Base-by-base conservation (phyloP, 2,888 invertebrate species). In the Ptychoptera albimana region DNA sequence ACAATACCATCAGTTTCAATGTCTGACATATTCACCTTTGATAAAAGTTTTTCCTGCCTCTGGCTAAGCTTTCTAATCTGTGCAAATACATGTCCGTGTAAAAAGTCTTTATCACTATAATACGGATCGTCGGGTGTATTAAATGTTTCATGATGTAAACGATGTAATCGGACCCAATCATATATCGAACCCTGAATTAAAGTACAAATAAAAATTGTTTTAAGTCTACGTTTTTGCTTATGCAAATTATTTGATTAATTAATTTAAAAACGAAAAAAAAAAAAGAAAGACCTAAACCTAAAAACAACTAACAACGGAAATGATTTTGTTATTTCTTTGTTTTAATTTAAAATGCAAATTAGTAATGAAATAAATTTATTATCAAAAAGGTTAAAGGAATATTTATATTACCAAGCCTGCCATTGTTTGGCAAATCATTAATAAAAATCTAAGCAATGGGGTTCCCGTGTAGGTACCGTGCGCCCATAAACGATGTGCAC, bases 401-500 rank as follows among this genome's bases (percentile, higher is more conserved):
- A 39, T 11, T 9, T 30, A 30, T 5, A 30, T 30, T 69, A 93
- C 93, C 70, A 88, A 84, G 50, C 89, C 87, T n/a, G 83, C 80
- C 46, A 91, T 60, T 0, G 88, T 86, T 58, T 96, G 88, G 50
- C 79, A 79, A 4, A 89, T 48, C 72, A 85, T 82, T 1, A 97
- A 71, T 15, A 83, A 67, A n/a, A 87, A 59, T 52, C 79, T 73
- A 0, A 93, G 63, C 2, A 77, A 72, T 4, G 72, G 67, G 46
- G 67, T 74, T 1, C 93, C 94, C 55, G 77, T 76, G 61, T 87
- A 97, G 0, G 85, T 72, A 41, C 72, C 68, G 62, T 97, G 97
- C 0, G 93, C 79, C 94, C 94, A 97, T 32, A 94, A 67, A 50
- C 96, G 72, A 61, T 97, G 97, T 1, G 89, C 84, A 1, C 96